phyloP scores from a whole-genome alignment of 2,113 vertebrate genomes.

The Halcyon senegalensis region DNA sequence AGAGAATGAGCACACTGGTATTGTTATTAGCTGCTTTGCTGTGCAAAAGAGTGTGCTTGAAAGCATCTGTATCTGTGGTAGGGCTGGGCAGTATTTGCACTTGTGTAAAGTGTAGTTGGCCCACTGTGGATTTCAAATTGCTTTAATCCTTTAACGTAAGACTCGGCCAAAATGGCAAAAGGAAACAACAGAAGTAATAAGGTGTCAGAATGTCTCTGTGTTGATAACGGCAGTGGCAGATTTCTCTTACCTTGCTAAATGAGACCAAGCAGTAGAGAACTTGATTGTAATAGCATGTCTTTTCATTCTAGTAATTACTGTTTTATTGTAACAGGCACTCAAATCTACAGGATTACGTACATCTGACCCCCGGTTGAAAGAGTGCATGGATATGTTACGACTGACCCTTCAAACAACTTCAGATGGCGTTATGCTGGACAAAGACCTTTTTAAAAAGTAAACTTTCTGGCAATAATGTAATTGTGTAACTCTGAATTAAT shows the following conservation, averaged over 20 bases:
- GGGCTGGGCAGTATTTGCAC: neutral
- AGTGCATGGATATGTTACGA: constrained; percentile 99
- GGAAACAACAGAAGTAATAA: neutral
- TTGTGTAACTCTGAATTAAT: neutral
- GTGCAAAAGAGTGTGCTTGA: neutral
- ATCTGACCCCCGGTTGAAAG: constrained; percentile 94
- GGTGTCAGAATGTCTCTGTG: neutral
- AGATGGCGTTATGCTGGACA: constrained; percentile 95
- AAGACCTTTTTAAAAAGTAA: constrained; percentile 99
- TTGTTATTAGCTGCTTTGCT: neutral
- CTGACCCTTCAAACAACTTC: constrained; percentile 92
- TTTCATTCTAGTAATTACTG: neutral
- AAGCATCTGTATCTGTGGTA: neutral
- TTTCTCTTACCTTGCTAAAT: neutral
- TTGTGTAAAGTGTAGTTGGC: neutral
- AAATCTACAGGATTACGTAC: constrained; percentile 96
- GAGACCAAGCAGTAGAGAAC: neutral
- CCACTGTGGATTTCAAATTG: neutral
- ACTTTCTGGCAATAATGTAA: constrained; percentile 47
- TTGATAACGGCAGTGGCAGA: neutral
- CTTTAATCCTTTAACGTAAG: neutral
- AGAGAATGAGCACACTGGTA: neutral
- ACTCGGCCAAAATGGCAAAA: neutral
- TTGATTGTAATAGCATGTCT: neutral
- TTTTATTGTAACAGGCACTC: constrained; percentile 82